Evolutionary conservation across 2,797 vertebrate genomes (phyloP), one percentile per base, ranked within the genome.

Genomic region (Takifugu ocellatus): DNA sequence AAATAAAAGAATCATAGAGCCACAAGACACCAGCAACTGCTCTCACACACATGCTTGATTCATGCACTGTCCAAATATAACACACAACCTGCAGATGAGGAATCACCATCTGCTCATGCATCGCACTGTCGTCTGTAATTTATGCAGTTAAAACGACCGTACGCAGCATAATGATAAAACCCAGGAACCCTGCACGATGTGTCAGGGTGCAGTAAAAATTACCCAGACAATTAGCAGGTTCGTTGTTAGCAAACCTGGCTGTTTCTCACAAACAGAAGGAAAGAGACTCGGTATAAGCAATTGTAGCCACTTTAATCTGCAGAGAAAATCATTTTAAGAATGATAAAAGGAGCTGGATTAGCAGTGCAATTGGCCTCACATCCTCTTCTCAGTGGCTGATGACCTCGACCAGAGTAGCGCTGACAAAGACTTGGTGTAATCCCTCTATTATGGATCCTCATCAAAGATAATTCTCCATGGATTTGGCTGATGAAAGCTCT

Each of bases 371-470:
- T 46, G 44, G 16, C 25, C 46, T 21, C 25, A 42, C 65, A 53
- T 62, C 31, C 26, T 51, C 15, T 0, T 26, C 26, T 61, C 72
- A 56, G 15, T 11, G 1, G 42, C 45, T 63, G n/a, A 17, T 21
- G 47, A 74, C 52, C 50, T 15, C n/a, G 24, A 56, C 49, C 45
- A 47, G 50, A 36, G 1, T 3, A 68, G 14, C 10, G 26, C 56
- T 54, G 53, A 58, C 31, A 17, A 65, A 55, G 24, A 45, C 3
- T 61, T 12, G 7, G 16, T 51, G 17, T 63, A 68, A 78, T 71
- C 68, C 51, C 54, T 66, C 31, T 45, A 63, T 68, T 59, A 66
- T 5, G 39, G 17, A 42, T 59, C 45, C 25, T 61, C 54, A 71
- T 54, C 6, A 57, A 57, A 54, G 0, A 14, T 63, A 60, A 77